These are phyloP conservation scores for Aradophagus sp. DNA, from an alignment of 1,140 invertebrate species.

Conservation along the genomic window DNA sequence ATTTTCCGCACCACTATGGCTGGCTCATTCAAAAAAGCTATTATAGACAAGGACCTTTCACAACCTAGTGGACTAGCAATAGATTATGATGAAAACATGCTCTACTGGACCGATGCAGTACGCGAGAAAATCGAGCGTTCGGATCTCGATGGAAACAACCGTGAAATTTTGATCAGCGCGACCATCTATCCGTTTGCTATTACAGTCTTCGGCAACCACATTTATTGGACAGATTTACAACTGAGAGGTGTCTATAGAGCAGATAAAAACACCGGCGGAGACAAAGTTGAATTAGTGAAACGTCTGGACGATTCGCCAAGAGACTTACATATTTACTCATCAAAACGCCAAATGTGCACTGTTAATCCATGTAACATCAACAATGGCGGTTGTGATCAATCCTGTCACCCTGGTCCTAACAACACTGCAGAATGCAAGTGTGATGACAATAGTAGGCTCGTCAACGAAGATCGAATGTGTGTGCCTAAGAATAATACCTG, in stretches of 20 bases:
- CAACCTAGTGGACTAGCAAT: constrained; percentile 97
- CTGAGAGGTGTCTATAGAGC: constrained; percentile 95
- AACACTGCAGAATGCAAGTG: constrained; percentile 90
- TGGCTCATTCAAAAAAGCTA: constrained; percentile 91
- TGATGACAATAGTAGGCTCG: constrained; percentile 88
- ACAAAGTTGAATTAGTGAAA: constrained; percentile 95
- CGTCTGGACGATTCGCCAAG: constrained; percentile 91
- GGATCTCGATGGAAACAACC: constrained; percentile 87
- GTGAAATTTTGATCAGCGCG: constrained; percentile 87
- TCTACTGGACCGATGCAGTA: constrained; percentile 99
- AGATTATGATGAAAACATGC: constrained; percentile 94
- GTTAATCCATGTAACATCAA: constrained; percentile 91
- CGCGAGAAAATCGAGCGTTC: constrained; percentile 97
- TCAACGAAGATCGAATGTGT: constrained; percentile 94
- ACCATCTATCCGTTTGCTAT: constrained; percentile 98
- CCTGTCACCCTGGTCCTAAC: constrained; percentile 92
- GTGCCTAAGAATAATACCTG: constrained; percentile 91
- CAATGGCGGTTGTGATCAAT: constrained; percentile 97
- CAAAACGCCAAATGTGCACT: constrained; percentile 85
- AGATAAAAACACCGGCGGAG: constrained; percentile 96
- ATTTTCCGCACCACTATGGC: constrained; percentile 98
- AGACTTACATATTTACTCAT: constrained; percentile 92
- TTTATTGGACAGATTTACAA: constrained; percentile 98
- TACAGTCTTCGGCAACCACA: constrained; percentile 91
- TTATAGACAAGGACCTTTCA: constrained; percentile 92